phyloP scores from a whole-genome alignment of 2,113 vertebrate genomes.

The Hypomesus transpacificus region DNA sequence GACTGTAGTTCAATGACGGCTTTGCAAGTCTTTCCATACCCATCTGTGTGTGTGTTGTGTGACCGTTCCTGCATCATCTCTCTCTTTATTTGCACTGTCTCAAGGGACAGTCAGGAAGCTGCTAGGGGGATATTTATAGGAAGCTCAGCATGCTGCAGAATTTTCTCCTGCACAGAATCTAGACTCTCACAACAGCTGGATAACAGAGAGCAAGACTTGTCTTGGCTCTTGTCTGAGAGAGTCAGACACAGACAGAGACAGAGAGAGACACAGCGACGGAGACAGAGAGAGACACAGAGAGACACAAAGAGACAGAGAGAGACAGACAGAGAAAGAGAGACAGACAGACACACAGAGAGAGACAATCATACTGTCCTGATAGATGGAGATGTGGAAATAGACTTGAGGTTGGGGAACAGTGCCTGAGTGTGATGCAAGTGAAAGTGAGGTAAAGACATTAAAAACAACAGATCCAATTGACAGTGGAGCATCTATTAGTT shows the following conservation, averaged over 20 bases:
- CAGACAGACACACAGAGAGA: neutral
- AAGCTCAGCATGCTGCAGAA: neutral
- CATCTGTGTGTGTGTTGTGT: neutral
- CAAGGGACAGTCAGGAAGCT: constrained; percentile 9
- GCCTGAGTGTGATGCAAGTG: neutral
- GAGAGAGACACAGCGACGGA: too few species aligned
- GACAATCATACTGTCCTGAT: neutral
- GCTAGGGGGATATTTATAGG: constrained; percentile 21
- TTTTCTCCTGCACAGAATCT: constrained; percentile 1
- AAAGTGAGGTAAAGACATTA: neutral
- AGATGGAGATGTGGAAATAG: neutral
- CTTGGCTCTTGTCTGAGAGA: too few species aligned
- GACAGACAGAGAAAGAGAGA: neutral
- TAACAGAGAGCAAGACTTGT: constrained; percentile 3
- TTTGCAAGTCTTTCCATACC: too few species aligned
- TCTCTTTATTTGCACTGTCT: neutral
- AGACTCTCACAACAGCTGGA: neutral
- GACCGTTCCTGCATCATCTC: neutral
- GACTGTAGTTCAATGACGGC: too few species aligned
- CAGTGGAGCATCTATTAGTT: neutral
- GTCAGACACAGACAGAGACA: constrained; percentile 2
- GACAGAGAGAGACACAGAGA: neutral
- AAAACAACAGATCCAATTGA: neutral
- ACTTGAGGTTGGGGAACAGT: too few species aligned
- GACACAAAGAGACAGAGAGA: neutral